Conservation (phyloP, 2,797 vertebrate genomes). For the Muscicapa striata region DNA sequence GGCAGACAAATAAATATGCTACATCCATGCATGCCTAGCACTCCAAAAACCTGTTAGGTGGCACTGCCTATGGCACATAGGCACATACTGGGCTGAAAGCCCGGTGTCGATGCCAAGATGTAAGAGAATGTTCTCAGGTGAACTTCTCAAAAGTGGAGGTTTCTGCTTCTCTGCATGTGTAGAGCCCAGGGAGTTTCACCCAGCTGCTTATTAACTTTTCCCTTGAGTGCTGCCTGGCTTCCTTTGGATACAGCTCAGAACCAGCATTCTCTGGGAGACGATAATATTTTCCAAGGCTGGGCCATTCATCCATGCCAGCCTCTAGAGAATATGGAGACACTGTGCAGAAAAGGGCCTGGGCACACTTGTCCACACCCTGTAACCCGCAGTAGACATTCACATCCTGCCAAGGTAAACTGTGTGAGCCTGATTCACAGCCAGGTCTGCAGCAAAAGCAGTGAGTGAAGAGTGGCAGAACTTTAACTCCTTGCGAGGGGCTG, state of each 20-base stretch:
- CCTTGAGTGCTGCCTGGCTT: background rate
- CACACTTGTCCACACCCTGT: conserved; percentile 4
- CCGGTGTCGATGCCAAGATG: background rate
- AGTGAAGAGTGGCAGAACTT: background rate
- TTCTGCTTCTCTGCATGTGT: background rate
- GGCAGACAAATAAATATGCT: background rate
- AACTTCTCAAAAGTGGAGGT: background rate
- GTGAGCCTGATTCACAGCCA: background rate
- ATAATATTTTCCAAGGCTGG: conserved; percentile 52
- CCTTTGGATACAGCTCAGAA: background rate
- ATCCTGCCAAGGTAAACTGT: conserved; percentile 54
- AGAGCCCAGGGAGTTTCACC: background rate
- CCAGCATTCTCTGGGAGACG: background rate
- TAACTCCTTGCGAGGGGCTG: background rate
- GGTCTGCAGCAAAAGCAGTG: background rate
- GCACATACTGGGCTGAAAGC: background rate
- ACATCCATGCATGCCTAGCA: rapidly evolving
- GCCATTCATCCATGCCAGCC: background rate
- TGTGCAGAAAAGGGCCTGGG: conserved; percentile 22
- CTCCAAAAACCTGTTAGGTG: background rate
- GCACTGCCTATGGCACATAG: background rate
- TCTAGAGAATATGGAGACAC: background rate
- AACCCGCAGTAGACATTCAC: background rate
- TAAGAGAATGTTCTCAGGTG: background rate
- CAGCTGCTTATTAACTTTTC: background rate